Conservation (phyloP, 2,113 vertebrate species). For the Dipodomys merriami region DNA sequence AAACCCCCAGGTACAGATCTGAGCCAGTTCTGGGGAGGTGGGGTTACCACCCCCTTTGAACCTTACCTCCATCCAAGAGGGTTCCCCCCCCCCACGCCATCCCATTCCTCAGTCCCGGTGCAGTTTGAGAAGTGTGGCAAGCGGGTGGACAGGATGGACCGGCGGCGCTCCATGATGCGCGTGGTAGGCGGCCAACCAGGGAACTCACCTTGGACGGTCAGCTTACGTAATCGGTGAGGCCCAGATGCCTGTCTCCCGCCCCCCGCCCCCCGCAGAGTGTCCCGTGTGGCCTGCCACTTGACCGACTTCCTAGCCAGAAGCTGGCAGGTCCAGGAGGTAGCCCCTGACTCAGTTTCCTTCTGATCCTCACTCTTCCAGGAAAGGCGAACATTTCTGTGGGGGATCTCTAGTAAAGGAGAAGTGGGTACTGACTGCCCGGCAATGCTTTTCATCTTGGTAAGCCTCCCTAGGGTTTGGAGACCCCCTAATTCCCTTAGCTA, state of each 20-base stretch:
- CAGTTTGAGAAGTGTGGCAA: conserved; percentile 93
- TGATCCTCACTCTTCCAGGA: conserved; percentile 82
- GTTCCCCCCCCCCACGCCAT: neutral
- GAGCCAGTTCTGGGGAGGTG: neutral
- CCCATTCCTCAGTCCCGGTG: conserved; percentile 83
- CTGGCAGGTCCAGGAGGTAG: neutral
- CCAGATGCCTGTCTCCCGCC: neutral
- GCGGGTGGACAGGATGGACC: conserved; percentile 84
- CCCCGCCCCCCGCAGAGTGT: neutral
- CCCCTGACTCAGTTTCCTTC: neutral
- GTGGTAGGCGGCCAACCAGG: conserved; percentile 92
- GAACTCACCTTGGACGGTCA: conserved; percentile 98
- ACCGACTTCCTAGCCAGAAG: neutral
- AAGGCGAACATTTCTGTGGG: conserved; percentile 96
- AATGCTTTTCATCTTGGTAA: conserved; percentile 98
- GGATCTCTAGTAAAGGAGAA: conserved; percentile 94
- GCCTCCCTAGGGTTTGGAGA: neutral
- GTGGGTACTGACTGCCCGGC: conserved; percentile 97
- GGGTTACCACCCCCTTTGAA: neutral
- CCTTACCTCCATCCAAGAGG: neutral
- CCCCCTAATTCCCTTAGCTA: neutral
- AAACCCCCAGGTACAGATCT: conserved; percentile 75
- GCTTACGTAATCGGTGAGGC: conserved; percentile 94
- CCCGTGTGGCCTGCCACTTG: neutral
- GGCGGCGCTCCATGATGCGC: conserved; percentile 73